phyloP scores from a whole-genome alignment of 2,113 vertebrate genomes.

The Rhinolophus sinicus region DNA sequence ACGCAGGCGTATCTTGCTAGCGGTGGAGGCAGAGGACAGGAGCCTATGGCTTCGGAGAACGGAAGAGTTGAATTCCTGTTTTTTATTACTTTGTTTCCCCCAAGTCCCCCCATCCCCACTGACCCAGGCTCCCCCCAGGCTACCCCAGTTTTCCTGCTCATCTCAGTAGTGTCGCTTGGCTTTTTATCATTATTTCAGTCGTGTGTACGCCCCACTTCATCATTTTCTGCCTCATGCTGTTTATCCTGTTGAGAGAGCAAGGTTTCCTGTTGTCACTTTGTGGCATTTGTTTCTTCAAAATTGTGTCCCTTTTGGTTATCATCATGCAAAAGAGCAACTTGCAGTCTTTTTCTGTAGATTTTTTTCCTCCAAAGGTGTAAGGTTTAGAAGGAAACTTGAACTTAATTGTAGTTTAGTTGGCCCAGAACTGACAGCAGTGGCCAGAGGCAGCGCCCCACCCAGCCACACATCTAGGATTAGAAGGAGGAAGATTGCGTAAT shows the following conservation, averaged over 20 bases:
- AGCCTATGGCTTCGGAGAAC: background rate
- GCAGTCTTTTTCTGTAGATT: background rate
- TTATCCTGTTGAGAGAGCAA: background rate
- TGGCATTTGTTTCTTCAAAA: slow-evolving; percentile 18
- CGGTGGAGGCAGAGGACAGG: background rate
- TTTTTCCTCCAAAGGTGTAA: background rate
- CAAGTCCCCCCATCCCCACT: accelerated
- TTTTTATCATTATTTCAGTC: background rate
- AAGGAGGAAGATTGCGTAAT: background rate
- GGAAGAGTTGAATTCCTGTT: background rate
- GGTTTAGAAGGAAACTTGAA: slow-evolving; percentile 28
- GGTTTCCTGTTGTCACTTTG: background rate
- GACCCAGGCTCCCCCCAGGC: background rate
- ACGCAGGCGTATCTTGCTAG: background rate
- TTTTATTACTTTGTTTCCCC: background rate
- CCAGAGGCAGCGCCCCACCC: background rate
- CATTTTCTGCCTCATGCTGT: background rate
- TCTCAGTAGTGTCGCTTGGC: background rate
- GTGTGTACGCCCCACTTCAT: background rate
- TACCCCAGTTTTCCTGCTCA: background rate
- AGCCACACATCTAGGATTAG: background rate
- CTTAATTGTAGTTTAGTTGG: background rate
- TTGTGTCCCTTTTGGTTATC: background rate
- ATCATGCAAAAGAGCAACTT: background rate
- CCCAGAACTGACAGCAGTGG: background rate